Evolutionary conservation across 30 jellyfish, hydroid and myxozoan genomes (phyloP).

Genomic region (Sanderia malayensis): DNA sequence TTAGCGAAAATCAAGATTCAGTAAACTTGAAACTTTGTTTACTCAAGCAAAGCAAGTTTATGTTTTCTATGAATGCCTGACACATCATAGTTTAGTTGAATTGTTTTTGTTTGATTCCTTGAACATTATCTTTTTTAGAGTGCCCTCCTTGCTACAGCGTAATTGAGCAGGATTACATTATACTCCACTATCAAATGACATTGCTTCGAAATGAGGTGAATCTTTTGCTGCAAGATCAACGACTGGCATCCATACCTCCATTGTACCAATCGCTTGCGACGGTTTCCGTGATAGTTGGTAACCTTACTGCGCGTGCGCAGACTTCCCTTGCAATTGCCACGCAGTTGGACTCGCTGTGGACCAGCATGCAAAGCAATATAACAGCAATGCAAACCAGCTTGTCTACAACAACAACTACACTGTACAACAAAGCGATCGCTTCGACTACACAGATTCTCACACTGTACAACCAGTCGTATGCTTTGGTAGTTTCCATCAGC

Average conservation of each 20-base stretch:
- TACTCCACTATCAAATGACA: slow-evolving; percentile 44
- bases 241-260: slow-evolving; percentile 54
- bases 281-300: slow-evolving; percentile 13
- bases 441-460: slow-evolving; percentile 32
- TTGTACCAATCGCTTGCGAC: slow-evolving; percentile 75
- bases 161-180: slow-evolving; percentile 69
- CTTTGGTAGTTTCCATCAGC: slow-evolving; percentile 57
- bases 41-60: no score
- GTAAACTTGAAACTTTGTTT: no score
- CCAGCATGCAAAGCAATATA: slow-evolving; percentile 40
- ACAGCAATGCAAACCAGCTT: slow-evolving; percentile 40
- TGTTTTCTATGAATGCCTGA: no score
- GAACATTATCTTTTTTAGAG: slow-evolving; percentile 54
- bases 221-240: slow-evolving; percentile 24
- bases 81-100: no score
- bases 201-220: slow-evolving; percentile 48
- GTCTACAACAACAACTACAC: slow-evolving; percentile 27
- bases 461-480: slow-evolving; percentile 70
- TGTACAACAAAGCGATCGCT: slow-evolving; percentile 28
- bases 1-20: no score
- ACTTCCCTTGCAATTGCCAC: slow-evolving; percentile 44
- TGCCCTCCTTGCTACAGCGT: slow-evolving; percentile 95
- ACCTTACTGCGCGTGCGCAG: slow-evolving; percentile 51
- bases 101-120: no score
- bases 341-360: slow-evolving; percentile 67